A percentile compares a stretch with the other conserved stretches of the same genome.
These are phyloP conservation scores for Megalurothrips usitatus DNA, from an alignment of 2,888 invertebrate species.

Conservation along the genomic window DNA sequence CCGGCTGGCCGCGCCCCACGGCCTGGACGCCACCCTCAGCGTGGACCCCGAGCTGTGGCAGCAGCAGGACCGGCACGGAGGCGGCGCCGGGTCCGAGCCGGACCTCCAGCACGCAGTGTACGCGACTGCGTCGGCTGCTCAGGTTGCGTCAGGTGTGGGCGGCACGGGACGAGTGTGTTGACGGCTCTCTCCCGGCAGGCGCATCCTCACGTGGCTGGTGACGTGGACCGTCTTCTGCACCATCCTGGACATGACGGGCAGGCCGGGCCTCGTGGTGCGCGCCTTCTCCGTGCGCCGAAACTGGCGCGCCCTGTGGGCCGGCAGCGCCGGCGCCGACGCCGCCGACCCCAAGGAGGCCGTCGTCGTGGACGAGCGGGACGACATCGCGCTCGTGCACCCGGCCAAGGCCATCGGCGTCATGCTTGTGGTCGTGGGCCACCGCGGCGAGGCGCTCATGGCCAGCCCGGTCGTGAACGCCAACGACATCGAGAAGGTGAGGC, in stretches of 20 bases:
- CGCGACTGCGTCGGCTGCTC: no score
- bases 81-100: neutral
- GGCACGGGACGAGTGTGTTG: no score
- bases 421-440: neutral
- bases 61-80: neutral
- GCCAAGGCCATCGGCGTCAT: neutral
- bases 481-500: neutral
- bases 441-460: constrained; percentile 7
- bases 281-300: constrained; percentile 5
- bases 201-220: neutral
- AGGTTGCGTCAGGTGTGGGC: no score
- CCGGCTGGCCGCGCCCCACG: neutral
- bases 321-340: neutral
- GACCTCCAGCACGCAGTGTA: no score
- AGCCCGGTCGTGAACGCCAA: neutral
- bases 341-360: neutral
- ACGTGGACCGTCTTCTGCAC: neutral
- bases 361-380: neutral
- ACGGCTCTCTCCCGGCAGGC: neutral
- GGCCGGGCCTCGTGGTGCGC: neutral
- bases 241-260: neutral
- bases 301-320: neutral
- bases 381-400: neutral
- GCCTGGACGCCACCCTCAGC: neutral
- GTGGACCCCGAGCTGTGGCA: neutral